Evolutionary conservation across 2,113 vertebrate genomes (phyloP).

Genomic region (Motacilla alba): DNA sequence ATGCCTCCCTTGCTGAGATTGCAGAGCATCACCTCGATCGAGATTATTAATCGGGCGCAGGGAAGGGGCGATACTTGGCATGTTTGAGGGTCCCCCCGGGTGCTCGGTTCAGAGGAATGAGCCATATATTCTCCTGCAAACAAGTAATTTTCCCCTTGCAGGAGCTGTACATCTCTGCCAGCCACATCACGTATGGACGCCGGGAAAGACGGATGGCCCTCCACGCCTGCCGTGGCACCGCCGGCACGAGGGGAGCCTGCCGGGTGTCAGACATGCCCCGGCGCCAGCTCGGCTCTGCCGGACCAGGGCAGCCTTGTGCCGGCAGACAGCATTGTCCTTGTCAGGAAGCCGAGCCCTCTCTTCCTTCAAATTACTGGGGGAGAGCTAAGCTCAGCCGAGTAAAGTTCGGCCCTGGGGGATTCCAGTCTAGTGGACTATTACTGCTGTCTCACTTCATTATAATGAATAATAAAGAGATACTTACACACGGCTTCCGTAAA

Average conservation of each 20-base stretch:
- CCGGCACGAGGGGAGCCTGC: background rate
- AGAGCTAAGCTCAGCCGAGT: slow-evolving; percentile 52
- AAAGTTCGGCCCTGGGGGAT: slow-evolving; percentile 67
- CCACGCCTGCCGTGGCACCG: rapidly evolving
- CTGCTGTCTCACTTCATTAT: slow-evolving; percentile 79
- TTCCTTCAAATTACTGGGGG: slow-evolving; percentile 55
- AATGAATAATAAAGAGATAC: slow-evolving; percentile 82
- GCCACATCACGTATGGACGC: background rate
- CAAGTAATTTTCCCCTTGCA: background rate
- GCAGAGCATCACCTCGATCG: background rate
- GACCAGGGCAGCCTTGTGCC: background rate
- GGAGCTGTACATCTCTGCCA: background rate
- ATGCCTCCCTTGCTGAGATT: background rate
- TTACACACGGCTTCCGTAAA: slow-evolving; percentile 75
- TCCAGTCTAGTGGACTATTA: slow-evolving; percentile 76
- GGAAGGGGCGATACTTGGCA: background rate
- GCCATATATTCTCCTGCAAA: background rate
- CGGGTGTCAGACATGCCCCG: rapidly evolving
- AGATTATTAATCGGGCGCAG: background rate
- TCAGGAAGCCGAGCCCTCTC: background rate
- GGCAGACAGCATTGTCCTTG: background rate
- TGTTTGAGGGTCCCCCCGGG: background rate
- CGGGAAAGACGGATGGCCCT: background rate
- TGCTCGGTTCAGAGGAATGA: background rate
- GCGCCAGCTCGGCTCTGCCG: rapidly evolving